A percentile compares a stretch with the other conserved stretches of the same genome.
These are phyloP conservation scores for Bibio marci DNA, from an alignment of 2,888 invertebrate species.

Conservation along the genomic window DNA sequence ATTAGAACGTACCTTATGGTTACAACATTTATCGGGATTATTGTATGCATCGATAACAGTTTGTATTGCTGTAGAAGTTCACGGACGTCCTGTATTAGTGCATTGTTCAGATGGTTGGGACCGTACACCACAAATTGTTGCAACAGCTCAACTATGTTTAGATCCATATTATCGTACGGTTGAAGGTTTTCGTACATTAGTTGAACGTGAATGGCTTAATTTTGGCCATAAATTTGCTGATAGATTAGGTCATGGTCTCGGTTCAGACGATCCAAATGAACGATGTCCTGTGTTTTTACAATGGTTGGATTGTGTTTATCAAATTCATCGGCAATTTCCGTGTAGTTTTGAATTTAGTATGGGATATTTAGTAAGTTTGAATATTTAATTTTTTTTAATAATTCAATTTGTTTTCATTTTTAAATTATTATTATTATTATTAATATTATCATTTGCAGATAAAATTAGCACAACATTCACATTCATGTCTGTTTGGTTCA, in stretches of 20 bases:
- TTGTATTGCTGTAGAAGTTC: constrained; percentile 60
- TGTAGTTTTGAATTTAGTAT: constrained; percentile 92
- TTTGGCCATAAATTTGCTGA: constrained; percentile 98
- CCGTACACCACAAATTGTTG: constrained; percentile 91
- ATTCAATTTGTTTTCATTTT: neutral
- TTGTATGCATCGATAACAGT: constrained; percentile 66
- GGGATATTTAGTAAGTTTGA: constrained; percentile 74
- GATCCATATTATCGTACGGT: constrained; percentile 91
- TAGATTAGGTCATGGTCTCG: constrained; percentile 70
- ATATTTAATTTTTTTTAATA: neutral
- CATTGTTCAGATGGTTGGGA: constrained; percentile 99
- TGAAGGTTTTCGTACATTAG: constrained; percentile 80
- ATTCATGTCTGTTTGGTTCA: constrained; percentile 93
- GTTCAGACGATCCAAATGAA: constrained; percentile 81
- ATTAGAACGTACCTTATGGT: constrained; percentile 82
- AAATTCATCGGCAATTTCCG: constrained; percentile 73
- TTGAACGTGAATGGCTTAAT: constrained; percentile 93
- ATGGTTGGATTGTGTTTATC: constrained; percentile 94
- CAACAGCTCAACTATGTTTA: constrained; percentile 77
- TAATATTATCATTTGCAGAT: constrained; percentile 56
- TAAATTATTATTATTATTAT: neutral
- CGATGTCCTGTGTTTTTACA: constrained; percentile 94
- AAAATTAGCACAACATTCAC: constrained; percentile 86
- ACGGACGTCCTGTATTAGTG: constrained; percentile 79
- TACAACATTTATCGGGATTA: constrained; percentile 74